Evolutionary conservation across 2,888 invertebrate species (phyloP), one percentile per base, ranked within the genome.

Genomic region (Hipparchia sbordonii): DNA sequence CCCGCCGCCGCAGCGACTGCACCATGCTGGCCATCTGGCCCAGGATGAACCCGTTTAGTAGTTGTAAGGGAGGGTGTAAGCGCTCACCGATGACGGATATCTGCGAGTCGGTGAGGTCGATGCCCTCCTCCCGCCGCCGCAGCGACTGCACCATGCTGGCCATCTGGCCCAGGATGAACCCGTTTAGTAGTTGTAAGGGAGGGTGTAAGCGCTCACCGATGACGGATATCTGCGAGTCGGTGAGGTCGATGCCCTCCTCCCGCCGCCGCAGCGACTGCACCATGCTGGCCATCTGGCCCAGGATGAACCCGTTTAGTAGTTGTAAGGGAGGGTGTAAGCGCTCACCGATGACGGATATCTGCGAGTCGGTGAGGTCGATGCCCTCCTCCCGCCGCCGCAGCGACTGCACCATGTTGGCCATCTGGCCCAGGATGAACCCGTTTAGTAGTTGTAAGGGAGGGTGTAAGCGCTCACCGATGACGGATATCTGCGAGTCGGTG

Each of bases 211-310:
- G 45, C 62, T 48, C 8, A 66, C 67, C 67, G 6, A 67, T 67
- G 8, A 67, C n/a, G 6, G 54, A 67, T n/a, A 67, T 67, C 45
- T 67, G 67, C 2, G n/a, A n/a, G 6, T 67, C 67, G 2, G 56
- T 56, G 9, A 67, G 45, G 7, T 67, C 8, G 54, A 67, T 39
- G 10, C 67, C 56, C 56, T 67, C 67, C 45, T 67, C 67, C 9
- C 67, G 13, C 6, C n/a, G 7, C 3, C 56, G 39, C 5, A 67
- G 67, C 1, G 67, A 67, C 12, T 45, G 45, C 9, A 67, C 45
- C 67, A 67, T 45, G 56, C 67, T 57, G n/a, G 67, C 56, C 13
- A 67, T 56, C 67, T 67, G 67, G 0, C 67, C 63, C 51, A 65
- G 51, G 10, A 65, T 5, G 51, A 12, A 65, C 23, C 23, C 23